A percentile compares a stretch with the other conserved stretches of the same genome.
These are phyloP conservation scores for Eretmocerus hayati DNA, from an alignment of 2,888 invertebrate genomes.

Conservation along the genomic window DNA sequence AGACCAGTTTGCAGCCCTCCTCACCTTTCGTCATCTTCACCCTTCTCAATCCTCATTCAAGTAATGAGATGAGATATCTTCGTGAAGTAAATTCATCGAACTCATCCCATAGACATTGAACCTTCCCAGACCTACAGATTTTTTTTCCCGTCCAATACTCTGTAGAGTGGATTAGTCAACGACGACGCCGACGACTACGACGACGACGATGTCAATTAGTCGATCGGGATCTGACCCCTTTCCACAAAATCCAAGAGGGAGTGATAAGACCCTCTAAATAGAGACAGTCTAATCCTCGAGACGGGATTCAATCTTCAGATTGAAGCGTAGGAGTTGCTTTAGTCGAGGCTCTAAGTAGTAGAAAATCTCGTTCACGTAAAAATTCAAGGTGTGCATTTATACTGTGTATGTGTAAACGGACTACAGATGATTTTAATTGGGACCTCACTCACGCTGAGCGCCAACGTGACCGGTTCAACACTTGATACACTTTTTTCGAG, in stretches of 20 bases:
- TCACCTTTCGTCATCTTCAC: slow-evolving; percentile 11
- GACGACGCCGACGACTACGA: background rate
- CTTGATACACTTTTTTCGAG: background rate
- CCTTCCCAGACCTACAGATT: background rate
- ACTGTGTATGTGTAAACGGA: background rate
- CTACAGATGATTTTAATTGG: background rate
- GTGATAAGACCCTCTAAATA: no score
- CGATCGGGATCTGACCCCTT: background rate
- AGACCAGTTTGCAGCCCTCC: slow-evolving; percentile 5
- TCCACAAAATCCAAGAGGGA: background rate
- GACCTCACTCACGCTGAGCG: background rate
- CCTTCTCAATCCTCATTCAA: slow-evolving; percentile 24
- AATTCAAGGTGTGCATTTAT: background rate
- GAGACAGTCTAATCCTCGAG: no score
- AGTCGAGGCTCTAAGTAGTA: no score
- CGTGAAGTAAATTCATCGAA: no score
- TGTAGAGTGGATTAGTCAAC: background rate
- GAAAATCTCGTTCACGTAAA: no score
- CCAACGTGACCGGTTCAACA: no score
- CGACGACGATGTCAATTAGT: background rate
- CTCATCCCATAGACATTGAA: background rate
- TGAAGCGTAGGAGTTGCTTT: background rate
- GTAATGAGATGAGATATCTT: slow-evolving; percentile 25
- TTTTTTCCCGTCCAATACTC: slow-evolving; percentile 1
- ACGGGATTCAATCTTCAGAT: background rate